phyloP scores from a whole-genome alignment of 2,113 vertebrate species.

The Oreochromis aureus region DNA sequence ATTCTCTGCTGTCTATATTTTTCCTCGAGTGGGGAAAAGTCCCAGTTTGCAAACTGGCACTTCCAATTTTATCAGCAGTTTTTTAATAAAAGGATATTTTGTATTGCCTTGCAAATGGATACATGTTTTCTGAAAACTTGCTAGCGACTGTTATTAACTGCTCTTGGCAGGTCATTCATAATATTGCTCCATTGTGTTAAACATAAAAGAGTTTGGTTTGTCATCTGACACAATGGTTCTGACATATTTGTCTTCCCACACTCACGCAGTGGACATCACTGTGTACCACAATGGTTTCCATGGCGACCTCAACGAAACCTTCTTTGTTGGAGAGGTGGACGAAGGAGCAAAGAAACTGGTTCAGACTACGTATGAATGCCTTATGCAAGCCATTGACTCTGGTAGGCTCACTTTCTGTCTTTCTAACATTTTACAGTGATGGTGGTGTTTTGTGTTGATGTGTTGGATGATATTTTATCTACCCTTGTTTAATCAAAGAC shows the following conservation, averaged over 20 bases:
- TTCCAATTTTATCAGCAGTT: not conserved
- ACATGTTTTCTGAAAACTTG: not conserved
- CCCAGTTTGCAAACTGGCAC: not conserved
- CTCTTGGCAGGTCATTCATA: not conserved
- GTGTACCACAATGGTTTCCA: slow-evolving; percentile 97
- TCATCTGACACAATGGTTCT: not conserved
- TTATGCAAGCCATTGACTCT: slow-evolving; percentile 97
- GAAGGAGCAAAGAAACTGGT: slow-evolving; percentile 89
- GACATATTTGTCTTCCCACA: not conserved
- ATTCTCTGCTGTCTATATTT: not conserved
- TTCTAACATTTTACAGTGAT: not conserved
- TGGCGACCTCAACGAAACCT: slow-evolving; percentile 96
- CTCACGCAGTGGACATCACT: slow-evolving; percentile 90
- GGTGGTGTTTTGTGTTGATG: not conserved
- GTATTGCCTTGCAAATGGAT: not conserved
- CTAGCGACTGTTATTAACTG: not conserved
- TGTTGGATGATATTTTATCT: rapidly evolving
- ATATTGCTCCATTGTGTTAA: not conserved
- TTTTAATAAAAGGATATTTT: not conserved
- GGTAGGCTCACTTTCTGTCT: slow-evolving; percentile 66
- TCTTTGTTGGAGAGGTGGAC: slow-evolving; percentile 92
- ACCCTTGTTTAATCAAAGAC: not conserved
- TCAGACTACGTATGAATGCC: slow-evolving; percentile 93
- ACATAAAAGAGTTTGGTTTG: not conserved
- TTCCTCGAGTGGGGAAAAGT: not conserved